Percentiles rank a stretch among this genome's conserved stretches.
Conservation (phyloP, 2,113 vertebrate genomes). For the Cyprinodon brontotheroides region DNA sequence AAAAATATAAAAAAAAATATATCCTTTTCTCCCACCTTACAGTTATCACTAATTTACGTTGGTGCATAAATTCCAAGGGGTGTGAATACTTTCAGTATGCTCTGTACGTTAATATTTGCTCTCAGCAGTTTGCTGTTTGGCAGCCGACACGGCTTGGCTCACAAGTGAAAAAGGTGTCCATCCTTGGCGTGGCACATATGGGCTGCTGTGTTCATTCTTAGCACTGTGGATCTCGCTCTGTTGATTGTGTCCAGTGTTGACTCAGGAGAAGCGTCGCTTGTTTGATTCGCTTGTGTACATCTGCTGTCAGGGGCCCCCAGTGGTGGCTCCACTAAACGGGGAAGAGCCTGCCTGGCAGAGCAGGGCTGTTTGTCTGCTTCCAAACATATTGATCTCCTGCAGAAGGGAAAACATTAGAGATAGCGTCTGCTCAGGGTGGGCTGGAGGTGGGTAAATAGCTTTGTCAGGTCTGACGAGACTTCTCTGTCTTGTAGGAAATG, state of each 20-base stretch:
- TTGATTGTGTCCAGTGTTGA: constrained; percentile 74
- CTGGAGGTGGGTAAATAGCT: constrained; percentile 76
- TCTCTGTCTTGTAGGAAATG: constrained; percentile 70
- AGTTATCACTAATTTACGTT: neutral
- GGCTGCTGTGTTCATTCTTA: constrained; percentile 53
- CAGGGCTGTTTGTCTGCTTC: constrained; percentile 77
- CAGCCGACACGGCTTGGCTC: constrained; percentile 33
- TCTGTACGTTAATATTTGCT: neutral
- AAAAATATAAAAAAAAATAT: neutral
- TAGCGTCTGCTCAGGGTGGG: constrained; percentile 62
- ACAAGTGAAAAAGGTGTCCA: constrained; percentile 20
- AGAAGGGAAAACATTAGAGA: constrained; percentile 80
- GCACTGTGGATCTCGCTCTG: constrained; percentile 46
- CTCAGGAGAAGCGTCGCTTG: constrained; percentile 60
- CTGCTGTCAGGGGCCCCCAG: constrained; percentile 74
- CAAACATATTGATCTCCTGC: constrained; percentile 83
- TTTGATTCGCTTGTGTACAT: constrained; percentile 73
- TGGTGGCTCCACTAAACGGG: constrained; percentile 66
- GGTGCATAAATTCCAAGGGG: too few relatives aligned
- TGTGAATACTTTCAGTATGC: neutral
- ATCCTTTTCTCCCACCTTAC: neutral
- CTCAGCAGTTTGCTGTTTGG: constrained; percentile 27
- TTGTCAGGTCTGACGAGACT: constrained; percentile 75
- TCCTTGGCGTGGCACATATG: constrained; percentile 51
- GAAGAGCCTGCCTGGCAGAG: constrained; percentile 68